Evolutionary conservation across 2,888 invertebrate genomes (phyloP), one percentile per base, ranked within the genome.

Genomic region (Perdita meconis): DNA sequence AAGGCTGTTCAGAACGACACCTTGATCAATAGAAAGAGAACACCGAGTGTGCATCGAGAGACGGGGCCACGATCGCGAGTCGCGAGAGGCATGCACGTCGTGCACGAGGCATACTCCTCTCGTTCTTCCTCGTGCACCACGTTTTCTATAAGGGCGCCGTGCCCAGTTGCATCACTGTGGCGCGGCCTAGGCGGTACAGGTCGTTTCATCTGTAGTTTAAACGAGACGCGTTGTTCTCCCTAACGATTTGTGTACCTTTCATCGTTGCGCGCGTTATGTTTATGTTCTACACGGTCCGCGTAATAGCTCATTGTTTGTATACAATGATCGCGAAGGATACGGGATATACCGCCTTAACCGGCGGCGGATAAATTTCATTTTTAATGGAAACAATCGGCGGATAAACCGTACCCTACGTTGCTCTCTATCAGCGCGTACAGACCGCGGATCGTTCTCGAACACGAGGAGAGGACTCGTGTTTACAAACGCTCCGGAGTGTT

Each of bases 91-190:
- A 63, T 63, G 83, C 81, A 75, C 78, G 78, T 81, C 83, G 81
- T 81, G 81, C 81, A 83, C 81, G 81, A 75, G 75, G 74, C 75
- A 75, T 81, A 71, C 78, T 68, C 78, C 75, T 72, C 79, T 80
- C 80, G 80, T 81, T 82, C 80, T 82, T 84, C 80, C 74, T 81
- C 84, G 84, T 84, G 84, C 77, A 69, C 77, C 81, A 81, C 84
- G 83, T 84, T 84, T 84, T 84, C 83, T 73, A 73, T 83, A 83
- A 84, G 84, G 84, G 83, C 80, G 82, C 82, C 81, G 81, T 84
- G 68, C 82, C 79, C 80, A 57, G 83, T 84, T 84, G 84, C 83
- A 84, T 84, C 83, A 84, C 71, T 73, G 75, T 64, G 56, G 71
- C 61, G 56, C 59, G 66, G 53, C 67, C 73, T 60, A 73, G 73